These are phyloP conservation scores for Psilanteris sp. DNA, from an alignment of 1,140 invertebrate species.

Conservation along the genomic window DNA sequence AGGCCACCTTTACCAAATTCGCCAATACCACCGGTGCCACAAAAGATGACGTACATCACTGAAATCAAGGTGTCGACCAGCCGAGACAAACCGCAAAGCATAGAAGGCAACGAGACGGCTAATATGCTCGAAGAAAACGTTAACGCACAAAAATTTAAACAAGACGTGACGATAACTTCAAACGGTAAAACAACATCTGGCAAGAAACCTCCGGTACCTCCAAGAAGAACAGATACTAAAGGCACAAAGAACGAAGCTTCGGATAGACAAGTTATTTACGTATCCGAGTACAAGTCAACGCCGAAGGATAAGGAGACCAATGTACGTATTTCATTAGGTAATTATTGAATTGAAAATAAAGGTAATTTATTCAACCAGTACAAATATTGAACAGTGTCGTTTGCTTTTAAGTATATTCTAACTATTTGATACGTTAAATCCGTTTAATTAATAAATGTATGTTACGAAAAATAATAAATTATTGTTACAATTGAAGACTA, in stretches of 20 bases:
- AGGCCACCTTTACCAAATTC: slow-evolving; percentile 75
- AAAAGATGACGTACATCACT: slow-evolving; percentile 79
- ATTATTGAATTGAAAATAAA: slow-evolving; percentile 10
- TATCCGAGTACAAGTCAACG: slow-evolving; percentile 74
- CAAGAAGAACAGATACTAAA: slow-evolving; percentile 72
- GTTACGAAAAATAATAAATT: no score
- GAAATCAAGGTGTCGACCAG: slow-evolving; percentile 78
- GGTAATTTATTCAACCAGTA: no score
- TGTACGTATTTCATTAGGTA: slow-evolving; percentile 37
- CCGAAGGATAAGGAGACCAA: slow-evolving; percentile 53
- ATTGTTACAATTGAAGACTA: no score
- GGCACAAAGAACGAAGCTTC: slow-evolving; percentile 54
- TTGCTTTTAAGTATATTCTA: no score
- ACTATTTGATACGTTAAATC: no score
- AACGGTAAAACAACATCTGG: slow-evolving; percentile 72
- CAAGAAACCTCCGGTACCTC: slow-evolving; percentile 77
- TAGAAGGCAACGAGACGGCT: slow-evolving; percentile 63
- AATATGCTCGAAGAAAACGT: slow-evolving; percentile 50
- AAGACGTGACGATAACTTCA: slow-evolving; percentile 69
- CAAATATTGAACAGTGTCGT: no score
- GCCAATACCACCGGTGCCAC: slow-evolving; percentile 68
- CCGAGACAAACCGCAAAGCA: slow-evolving; percentile 60
- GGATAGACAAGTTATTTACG: slow-evolving; percentile 76
- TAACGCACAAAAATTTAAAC: slow-evolving; percentile 53
- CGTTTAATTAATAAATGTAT: no score